phyloP scores from a whole-genome alignment of 2,113 vertebrate species.

The Mobula hypostoma region DNA sequence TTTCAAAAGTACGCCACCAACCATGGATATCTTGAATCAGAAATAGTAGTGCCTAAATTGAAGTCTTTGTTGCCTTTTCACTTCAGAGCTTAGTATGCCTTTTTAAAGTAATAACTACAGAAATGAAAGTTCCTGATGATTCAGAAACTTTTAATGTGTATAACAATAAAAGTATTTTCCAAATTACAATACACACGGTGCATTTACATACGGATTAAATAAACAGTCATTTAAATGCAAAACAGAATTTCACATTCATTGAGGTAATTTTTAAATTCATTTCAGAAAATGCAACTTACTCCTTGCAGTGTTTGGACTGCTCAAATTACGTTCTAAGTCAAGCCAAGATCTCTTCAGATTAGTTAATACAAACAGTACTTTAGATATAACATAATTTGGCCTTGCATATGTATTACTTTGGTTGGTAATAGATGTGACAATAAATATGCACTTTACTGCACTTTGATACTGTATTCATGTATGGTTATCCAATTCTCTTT shows the following conservation, averaged over 20 bases:
- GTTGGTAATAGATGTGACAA: background rate
- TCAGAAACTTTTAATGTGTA: background rate
- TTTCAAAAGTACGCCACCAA: background rate
- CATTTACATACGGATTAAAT: slow-evolving; percentile 29
- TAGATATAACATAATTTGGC: slow-evolving; percentile 1
- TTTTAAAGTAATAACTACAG: background rate
- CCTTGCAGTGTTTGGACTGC: background rate
- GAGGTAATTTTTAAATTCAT: background rate
- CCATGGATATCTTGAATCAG: background rate
- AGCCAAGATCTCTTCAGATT: background rate
- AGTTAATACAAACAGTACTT: slow-evolving; percentile 19
- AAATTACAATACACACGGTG: slow-evolving; percentile 15
- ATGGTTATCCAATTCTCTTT: background rate
- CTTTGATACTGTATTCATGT: background rate
- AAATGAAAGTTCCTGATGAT: background rate
- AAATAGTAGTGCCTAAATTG: background rate
- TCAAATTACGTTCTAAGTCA: background rate
- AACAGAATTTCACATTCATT: slow-evolving; percentile 20
- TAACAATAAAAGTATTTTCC: slow-evolving; percentile 13
- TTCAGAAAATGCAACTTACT: background rate
- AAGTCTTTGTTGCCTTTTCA: background rate
- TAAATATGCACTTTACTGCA: background rate
- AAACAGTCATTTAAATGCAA: slow-evolving; percentile 11
- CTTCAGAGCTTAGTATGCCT: background rate
- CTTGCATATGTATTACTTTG: background rate